These are phyloP conservation scores for Lordiphosa clarofinis DNA, from an alignment of 1,140 invertebrate species.

Conservation along the genomic window DNA sequence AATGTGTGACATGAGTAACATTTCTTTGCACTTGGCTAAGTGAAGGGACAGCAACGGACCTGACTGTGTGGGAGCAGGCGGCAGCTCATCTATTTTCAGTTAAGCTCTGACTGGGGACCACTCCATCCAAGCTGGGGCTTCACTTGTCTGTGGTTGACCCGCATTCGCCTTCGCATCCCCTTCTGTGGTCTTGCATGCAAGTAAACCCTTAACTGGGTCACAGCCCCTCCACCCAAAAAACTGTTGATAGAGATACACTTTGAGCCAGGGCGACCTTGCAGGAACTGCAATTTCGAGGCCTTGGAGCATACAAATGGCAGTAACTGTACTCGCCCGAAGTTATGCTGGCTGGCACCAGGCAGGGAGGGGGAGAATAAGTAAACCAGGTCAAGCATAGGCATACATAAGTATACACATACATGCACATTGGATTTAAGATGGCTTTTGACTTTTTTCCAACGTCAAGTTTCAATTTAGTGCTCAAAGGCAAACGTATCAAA, in stretches of 20 bases:
- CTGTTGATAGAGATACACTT: conserved; percentile 30
- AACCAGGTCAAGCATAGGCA: conserved; percentile 69
- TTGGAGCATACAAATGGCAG: conserved; percentile 53
- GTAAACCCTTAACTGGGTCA: conserved; percentile 45
- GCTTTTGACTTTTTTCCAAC: conserved; percentile 10
- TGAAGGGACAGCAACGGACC: conserved; percentile 23
- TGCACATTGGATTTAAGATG: conserved; percentile 31
- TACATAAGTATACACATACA: conserved; percentile 16
- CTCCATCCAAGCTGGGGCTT: conserved; percentile 30
- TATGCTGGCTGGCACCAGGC: conserved; percentile 50
- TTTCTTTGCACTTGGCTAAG: conserved; percentile 20
- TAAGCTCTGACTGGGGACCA: conserved; percentile 45
- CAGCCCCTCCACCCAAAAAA: conserved; percentile 16
- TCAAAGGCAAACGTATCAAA: conserved; percentile 51
- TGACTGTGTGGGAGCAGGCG: conserved; percentile 45
- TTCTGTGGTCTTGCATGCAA: conserved; percentile 20
- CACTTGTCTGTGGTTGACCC: conserved; percentile 48
- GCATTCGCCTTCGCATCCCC: conserved; percentile 37
- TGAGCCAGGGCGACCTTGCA: conserved; percentile 58
- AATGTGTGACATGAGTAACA: conserved; percentile 28
- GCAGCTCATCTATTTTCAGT: conserved; percentile 69
- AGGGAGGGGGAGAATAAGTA: conserved; percentile 33
- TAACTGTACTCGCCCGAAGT: conserved; percentile 63
- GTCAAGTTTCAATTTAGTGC: conserved; percentile 59
- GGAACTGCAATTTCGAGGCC: conserved; percentile 56